phyloP scores from a whole-genome alignment of 2,797 vertebrate genomes.

The Anisognathus igniventris region DNA sequence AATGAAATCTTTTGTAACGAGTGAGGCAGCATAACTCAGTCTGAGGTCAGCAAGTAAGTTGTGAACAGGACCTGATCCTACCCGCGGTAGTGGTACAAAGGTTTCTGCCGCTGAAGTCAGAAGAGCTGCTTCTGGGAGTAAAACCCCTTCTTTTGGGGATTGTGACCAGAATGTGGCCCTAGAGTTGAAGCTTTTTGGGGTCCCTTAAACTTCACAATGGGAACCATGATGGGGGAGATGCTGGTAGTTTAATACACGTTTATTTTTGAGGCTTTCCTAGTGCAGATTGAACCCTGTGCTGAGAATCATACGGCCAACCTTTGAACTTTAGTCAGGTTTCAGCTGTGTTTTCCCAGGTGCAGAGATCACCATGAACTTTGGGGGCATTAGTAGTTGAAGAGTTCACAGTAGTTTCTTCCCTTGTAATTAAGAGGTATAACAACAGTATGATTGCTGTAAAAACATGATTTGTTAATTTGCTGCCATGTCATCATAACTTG shows the following conservation, averaged over 20 bases:
- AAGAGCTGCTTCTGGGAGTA: not conserved
- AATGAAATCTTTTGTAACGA: not conserved
- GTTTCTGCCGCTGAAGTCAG: not conserved
- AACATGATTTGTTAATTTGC: not conserved
- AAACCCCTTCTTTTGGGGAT: not conserved
- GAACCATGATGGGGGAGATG: not conserved
- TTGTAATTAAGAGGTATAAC: slow-evolving; percentile 1
- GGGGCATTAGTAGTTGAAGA: not conserved
- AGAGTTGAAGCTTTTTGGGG: not conserved
- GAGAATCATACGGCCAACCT: not conserved
- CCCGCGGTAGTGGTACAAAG: rapidly evolving
- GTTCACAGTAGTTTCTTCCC: not conserved
- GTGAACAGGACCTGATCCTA: not conserved
- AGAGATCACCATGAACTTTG: not conserved
- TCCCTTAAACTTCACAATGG: not conserved
- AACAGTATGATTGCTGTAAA: not conserved
- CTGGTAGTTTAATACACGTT: not conserved
- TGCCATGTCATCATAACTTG: not conserved
- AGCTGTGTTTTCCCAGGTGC: not conserved
- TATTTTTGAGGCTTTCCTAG: not conserved
- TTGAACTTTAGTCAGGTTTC: not conserved
- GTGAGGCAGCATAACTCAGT: not conserved
- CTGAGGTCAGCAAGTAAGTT: not conserved
- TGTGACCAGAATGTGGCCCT: not conserved
- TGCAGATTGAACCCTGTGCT: not conserved